These are phyloP conservation scores for Albula goreensis DNA, from an alignment of 2,113 vertebrate genomes.

Conservation along the genomic window DNA sequence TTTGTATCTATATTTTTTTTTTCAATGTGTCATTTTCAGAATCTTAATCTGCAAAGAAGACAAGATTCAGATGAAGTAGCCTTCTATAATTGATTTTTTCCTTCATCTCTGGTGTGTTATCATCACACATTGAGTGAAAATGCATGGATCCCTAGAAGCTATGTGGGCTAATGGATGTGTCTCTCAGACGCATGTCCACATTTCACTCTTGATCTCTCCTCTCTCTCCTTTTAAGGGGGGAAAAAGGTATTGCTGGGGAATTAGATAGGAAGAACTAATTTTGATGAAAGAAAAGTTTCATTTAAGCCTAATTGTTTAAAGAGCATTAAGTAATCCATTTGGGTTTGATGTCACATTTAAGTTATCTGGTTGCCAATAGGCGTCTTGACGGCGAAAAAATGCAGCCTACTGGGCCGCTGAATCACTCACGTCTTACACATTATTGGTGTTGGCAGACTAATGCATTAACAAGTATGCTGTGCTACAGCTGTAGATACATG, in stretches of 20 bases:
- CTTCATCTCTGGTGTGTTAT: background rate
- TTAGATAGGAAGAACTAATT: background rate
- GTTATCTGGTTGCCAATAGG: conserved; percentile 25
- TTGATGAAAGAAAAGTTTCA: background rate
- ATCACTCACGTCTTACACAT: conserved; percentile 41
- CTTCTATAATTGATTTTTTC: background rate
- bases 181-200: background rate
- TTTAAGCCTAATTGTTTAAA: background rate
- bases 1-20: background rate
- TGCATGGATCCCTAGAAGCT: background rate
- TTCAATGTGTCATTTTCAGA: background rate
- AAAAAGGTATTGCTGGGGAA: background rate
- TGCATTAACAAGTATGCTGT: conserved; percentile 45
- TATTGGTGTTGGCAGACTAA: conserved; percentile 46
- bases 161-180: background rate
- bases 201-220: background rate
- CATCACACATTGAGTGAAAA: background rate
- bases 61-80: background rate
- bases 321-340: background rate
- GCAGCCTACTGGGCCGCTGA: conserved; percentile 33
- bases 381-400: conserved; percentile 33
- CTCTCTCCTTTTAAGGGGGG: background rate
- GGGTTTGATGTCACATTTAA: background rate
- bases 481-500: conserved; percentile 36
- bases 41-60: background rate